Base-by-base conservation (phyloP, 2,113 vertebrate genomes). In the Odontophorus gujanensis region DNA sequence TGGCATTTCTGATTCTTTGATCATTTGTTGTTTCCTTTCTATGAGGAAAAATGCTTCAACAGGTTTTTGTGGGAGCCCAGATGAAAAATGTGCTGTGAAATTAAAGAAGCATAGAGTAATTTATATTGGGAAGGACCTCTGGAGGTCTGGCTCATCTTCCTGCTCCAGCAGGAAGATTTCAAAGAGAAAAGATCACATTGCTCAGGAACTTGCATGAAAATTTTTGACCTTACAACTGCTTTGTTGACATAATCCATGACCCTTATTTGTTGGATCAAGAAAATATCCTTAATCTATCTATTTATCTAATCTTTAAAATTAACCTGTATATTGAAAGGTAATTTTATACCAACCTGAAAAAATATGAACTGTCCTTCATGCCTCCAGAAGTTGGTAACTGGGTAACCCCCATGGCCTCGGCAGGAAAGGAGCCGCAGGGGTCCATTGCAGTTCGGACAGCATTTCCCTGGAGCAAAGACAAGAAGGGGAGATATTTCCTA, bases 311-410 rank as follows among this genome's bases (percentile, higher is more conserved):
- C 34, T 61, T 87, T 89, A 58, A 85, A 73, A 66, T 43, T 59
- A 81, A 28, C 11, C 51, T 74, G 24, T 5, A 59, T 78, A 86
- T 72, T 13, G 4, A 63, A 80, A 69, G 7, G 38, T 22, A 36
- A 36, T 81, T 89, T 82, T 69, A 91, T 78, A 76, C 95, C 48
- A 71, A 98, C 98, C 98, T 98, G 98, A 95, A 98, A 98, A 96
- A 98, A 98, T 92, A 98, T 98, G 90, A 97, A 98, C 71, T 90
- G 96, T 55, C 98, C 98, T 17, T 98, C 98, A 3, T 98, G 98
- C 63, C 98, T 98, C 98, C 98, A 98, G 92, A 98, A 98, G 82
- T 98, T 98, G 94, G 98, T 98, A 85, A 98, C 98, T 1, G 98
- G 98, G 76, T 98, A 98, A 32, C 98, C 98, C 24, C 98, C 98